phyloP scores from a whole-genome alignment of 2,888 invertebrate genomes.

The Shargacucullia verbasci region DNA sequence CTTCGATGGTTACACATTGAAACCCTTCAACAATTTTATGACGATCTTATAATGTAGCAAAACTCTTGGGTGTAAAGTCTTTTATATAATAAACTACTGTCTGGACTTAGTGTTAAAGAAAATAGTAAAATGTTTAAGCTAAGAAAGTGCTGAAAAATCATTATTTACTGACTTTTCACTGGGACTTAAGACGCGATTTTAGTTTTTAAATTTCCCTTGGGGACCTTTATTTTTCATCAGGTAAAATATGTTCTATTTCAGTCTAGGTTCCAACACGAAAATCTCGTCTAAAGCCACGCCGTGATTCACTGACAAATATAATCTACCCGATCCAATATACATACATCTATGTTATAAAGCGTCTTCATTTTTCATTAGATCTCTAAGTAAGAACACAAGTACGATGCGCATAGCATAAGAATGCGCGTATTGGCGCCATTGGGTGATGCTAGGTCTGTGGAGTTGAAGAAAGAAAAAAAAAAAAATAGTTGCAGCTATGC shows the following conservation, averaged over 20 bases:
- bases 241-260: slow-evolving; percentile 35
- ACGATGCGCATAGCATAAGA: too few relatives aligned
- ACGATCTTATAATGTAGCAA: not conserved
- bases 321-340: too few relatives aligned
- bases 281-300: not conserved
- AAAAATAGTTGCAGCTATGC: too few relatives aligned
- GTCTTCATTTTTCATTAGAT: too few relatives aligned
- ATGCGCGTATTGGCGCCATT: too few relatives aligned
- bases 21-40: not conserved
- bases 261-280: slow-evolving; percentile 14
- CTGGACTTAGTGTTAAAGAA: not conserved
- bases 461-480: too few relatives aligned
- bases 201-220: slow-evolving; percentile 32
- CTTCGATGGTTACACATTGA: not conserved
- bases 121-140: not conserved
- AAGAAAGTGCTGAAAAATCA: slow-evolving; percentile 12
- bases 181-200: slow-evolving; percentile 7
- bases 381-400: too few relatives aligned
- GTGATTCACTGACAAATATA: too few relatives aligned
- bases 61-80: not conserved
- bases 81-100: slow-evolving; percentile 1
- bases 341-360: too few relatives aligned
- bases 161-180: slow-evolving; percentile 10
- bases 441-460: too few relatives aligned
- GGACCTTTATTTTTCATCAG: slow-evolving; percentile 19